Conservation (phyloP, 1,140 invertebrate species). For the Paralvinella palmiformis region DNA sequence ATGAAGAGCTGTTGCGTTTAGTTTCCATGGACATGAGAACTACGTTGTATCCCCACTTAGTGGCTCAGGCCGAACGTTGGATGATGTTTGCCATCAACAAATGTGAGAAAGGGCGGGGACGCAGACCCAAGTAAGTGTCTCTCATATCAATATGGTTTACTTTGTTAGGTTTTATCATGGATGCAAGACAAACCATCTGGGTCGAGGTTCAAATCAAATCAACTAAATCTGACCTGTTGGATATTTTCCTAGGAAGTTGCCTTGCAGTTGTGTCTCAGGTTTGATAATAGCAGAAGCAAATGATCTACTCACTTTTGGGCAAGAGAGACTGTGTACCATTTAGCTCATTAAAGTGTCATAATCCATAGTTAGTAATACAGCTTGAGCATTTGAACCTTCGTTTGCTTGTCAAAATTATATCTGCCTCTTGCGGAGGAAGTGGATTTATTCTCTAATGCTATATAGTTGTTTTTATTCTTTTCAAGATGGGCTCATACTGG, state of each 20-base stretch:
- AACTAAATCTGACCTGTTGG: background rate
- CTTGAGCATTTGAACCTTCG: no score
- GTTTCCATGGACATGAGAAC: constrained; percentile 51
- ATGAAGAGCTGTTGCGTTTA: constrained; percentile 70
- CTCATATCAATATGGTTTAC: background rate
- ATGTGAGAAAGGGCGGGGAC: constrained; percentile 75
- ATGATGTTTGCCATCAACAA: constrained; percentile 76
- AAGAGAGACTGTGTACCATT: no score
- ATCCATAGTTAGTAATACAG: no score
- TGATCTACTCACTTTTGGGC: no score
- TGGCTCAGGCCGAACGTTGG: constrained; percentile 76
- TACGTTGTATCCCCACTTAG: constrained; percentile 52
- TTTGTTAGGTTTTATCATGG: background rate
- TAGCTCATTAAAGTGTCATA: no score
- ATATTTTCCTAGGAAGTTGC: background rate
- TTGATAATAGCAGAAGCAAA: no score
- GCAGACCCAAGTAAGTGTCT: constrained; percentile 67
- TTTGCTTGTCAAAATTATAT: no score
- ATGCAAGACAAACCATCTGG: background rate
- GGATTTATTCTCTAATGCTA: no score
- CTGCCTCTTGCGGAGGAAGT: no score
- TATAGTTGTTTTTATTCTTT: constrained; percentile 11
- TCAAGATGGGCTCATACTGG: constrained; percentile 54
- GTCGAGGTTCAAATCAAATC: background rate
- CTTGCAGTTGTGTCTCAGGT: no score